phyloP scores from a whole-genome alignment of 1,140 invertebrate genomes.

The Coptotermes formosanus region DNA sequence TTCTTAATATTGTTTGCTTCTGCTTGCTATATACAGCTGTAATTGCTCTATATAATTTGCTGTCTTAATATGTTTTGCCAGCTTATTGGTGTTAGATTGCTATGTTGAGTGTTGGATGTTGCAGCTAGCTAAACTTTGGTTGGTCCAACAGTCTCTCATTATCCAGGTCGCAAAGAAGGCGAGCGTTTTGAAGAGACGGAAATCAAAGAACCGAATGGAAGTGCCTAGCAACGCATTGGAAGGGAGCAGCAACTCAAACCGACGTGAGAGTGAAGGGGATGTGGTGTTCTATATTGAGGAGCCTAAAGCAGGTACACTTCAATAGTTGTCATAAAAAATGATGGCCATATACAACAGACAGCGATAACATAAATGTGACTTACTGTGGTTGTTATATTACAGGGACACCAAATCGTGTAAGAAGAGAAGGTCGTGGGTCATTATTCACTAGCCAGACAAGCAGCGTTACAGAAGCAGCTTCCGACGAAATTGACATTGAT shows the following conservation, averaged over 20 bases:
- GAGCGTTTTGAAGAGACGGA: conserved; percentile 66
- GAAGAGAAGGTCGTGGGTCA: conserved; percentile 53
- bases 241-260: conserved; percentile 40
- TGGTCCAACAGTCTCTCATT: conserved; percentile 57
- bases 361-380: no score
- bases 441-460: conserved; percentile 64
- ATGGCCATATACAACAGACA: no score
- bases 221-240: conserved; percentile 42
- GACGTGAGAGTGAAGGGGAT: conserved; percentile 62
- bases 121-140: conserved; percentile 14
- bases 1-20: no score
- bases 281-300: conserved; percentile 71
- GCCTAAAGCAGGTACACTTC: conserved; percentile 55
- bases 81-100: neutral
- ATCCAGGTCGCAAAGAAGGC: conserved; percentile 73
- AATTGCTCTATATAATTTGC: no score
- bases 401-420: conserved; percentile 60
- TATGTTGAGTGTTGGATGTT: neutral
- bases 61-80: neutral
- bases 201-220: conserved; percentile 69
- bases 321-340: no score
- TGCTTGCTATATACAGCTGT: no score
- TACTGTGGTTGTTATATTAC: conserved; percentile 26
- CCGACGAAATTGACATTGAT: conserved; percentile 68
- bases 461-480: conserved; percentile 67